A percentile compares a stretch with the other conserved stretches of the same genome.
Evolutionary conservation across 53 echinoderm and acorn worm genomes (phyloP).

Genomic region (Echinometra lucunter): DNA sequence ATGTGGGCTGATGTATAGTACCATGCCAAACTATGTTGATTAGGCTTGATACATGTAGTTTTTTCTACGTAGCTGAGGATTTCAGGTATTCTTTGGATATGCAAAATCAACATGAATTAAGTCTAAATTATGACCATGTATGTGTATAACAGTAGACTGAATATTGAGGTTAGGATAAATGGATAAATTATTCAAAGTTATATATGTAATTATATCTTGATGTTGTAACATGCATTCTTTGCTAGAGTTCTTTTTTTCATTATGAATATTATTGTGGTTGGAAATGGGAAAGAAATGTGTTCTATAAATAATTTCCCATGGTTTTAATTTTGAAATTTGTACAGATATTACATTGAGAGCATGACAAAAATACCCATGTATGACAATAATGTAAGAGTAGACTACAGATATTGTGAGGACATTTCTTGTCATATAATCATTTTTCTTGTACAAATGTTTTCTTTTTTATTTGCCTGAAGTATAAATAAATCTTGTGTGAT

Average conservation of each 20-base stretch:
- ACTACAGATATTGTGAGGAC: constrained; percentile 30
- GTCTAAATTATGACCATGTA: constrained; percentile 55
- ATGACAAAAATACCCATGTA: constrained; percentile 56
- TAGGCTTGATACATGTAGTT: constrained; percentile 32
- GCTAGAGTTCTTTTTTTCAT: constrained; percentile 46
- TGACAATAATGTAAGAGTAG: constrained; percentile 66
- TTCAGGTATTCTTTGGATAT: constrained; percentile 69
- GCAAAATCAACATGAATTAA: constrained; percentile 48
- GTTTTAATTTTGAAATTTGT: constrained; percentile 69
- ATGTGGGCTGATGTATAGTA: constrained; percentile 35
- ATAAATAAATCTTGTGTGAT: constrained; percentile 70
- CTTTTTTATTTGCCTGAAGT: constrained; percentile 70
- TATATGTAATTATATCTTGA: constrained; percentile 65
- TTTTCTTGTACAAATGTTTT: constrained; percentile 67
- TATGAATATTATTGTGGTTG: constrained; percentile 51
- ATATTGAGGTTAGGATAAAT: constrained; percentile 7
- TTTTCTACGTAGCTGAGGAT: constrained; percentile 61
- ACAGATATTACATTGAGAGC: constrained; percentile 69
- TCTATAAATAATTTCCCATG: constrained; percentile 67
- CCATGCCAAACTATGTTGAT: constrained; percentile 1
- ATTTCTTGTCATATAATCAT: constrained; percentile 62
- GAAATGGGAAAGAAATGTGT: constrained; percentile 50
- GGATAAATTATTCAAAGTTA: constrained; percentile 59
- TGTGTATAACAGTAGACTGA: constrained; percentile 52
- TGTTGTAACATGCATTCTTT: constrained; percentile 67